Conservation (phyloP, 2,797 vertebrate genomes). For the Microctenopoma steveboyesi region DNA sequence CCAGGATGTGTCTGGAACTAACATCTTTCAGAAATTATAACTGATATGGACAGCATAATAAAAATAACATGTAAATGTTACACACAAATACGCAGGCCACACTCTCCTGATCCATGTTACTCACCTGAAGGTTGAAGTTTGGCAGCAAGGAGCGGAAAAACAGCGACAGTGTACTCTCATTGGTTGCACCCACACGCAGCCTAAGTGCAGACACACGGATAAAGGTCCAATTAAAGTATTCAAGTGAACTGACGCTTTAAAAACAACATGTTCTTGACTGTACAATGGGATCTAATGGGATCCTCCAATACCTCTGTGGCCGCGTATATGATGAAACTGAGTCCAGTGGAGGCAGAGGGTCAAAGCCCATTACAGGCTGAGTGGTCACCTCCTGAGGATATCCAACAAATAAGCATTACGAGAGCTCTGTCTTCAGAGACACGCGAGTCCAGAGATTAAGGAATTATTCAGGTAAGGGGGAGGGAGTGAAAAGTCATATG, state of each 20-base stretch:
- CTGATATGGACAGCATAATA: background rate
- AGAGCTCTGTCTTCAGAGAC: background rate
- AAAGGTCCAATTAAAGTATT: background rate
- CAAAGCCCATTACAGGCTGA: constrained; percentile 94
- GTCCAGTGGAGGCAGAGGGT: constrained; percentile 94
- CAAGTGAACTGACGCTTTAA: background rate
- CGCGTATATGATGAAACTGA: constrained; percentile 90
- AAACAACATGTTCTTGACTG: constrained; percentile 7
- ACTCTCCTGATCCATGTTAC: constrained; percentile 35
- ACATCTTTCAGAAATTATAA: background rate
- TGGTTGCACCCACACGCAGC: constrained; percentile 79
- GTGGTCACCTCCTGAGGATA: constrained; percentile 91
- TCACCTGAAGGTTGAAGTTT: constrained; percentile 94
- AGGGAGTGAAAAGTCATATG: background rate
- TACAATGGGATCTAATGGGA: background rate
- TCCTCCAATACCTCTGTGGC: constrained; percentile 89
- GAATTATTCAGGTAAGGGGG: background rate
- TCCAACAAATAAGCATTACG: constrained; percentile 21
- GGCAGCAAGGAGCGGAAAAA: constrained; percentile 96
- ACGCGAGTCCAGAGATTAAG: background rate
- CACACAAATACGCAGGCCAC: background rate
- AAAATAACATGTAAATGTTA: background rate
- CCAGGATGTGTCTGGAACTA: background rate
- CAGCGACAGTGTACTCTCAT: constrained; percentile 92
- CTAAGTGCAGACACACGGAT: constrained; percentile 60